Conservation (phyloP, 1,140 invertebrate genomes). For the Bombus waltoni region DNA sequence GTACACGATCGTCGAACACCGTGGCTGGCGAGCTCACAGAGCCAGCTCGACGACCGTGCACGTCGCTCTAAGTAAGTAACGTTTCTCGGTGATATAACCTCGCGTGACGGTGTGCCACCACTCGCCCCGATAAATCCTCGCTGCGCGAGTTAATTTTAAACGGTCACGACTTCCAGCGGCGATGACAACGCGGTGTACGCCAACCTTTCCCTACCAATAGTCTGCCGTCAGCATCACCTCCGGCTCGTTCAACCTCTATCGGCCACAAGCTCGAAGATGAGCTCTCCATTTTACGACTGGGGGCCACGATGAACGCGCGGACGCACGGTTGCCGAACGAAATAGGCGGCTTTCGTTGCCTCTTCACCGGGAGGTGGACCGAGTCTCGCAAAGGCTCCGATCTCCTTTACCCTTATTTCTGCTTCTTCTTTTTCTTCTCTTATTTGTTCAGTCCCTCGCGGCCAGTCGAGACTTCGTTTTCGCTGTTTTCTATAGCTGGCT, state of each 20-base stretch:
- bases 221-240: background rate
- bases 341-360: slow-evolving; percentile 61
- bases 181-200: slow-evolving; percentile 56
- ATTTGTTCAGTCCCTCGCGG: slow-evolving; percentile 8
- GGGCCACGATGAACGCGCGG: slow-evolving; percentile 6
- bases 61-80: slow-evolving; percentile 36
- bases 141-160: slow-evolving; percentile 64
- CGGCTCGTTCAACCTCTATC: slow-evolving; percentile 5
- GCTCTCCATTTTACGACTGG: slow-evolving; percentile 68
- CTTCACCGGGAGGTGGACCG: slow-evolving; percentile 50
- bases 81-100: slow-evolving; percentile 50
- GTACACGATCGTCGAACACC: background rate
- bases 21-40: background rate
- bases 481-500: slow-evolving; percentile 52
- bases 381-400: background rate
- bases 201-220: background rate
- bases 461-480: slow-evolving; percentile 35
- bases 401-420: background rate
- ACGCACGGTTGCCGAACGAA: slow-evolving; percentile 42
- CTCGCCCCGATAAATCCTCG: slow-evolving; percentile 51
- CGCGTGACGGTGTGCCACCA: slow-evolving; percentile 37
- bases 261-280: slow-evolving; percentile 44
- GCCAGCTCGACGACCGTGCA: background rate
- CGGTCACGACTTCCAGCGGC: slow-evolving; percentile 53
- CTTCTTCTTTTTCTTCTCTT: background rate